Evolutionary conservation across 2,113 vertebrate species (phyloP).

Genomic region (Pelecanus crispus): DNA sequence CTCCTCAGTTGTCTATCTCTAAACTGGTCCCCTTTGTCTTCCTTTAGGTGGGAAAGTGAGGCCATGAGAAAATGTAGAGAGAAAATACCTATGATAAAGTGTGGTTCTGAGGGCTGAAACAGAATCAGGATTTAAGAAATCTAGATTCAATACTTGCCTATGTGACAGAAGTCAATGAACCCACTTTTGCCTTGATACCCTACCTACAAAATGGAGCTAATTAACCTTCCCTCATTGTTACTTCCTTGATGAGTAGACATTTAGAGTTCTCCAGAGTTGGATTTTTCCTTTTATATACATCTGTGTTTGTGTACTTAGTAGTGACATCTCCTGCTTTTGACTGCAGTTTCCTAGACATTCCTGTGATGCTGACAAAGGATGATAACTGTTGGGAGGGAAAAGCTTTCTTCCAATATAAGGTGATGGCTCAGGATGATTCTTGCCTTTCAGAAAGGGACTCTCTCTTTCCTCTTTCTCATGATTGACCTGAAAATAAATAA

Average conservation of each 20-base stretch:
- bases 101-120: neutral
- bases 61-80: neutral
- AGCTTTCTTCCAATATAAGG: neutral
- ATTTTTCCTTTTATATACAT: neutral
- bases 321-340: neutral
- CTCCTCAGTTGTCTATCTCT: neutral
- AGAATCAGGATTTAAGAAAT: neutral
- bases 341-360: neutral
- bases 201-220: neutral
- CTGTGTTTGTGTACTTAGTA: neutral
- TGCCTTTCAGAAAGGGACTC: neutral
- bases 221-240: neutral
- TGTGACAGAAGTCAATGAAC: neutral
- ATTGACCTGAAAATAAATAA: constrained; percentile 52
- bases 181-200: neutral
- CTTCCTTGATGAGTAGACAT: neutral
- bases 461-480: neutral
- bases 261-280: neutral
- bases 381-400: neutral
- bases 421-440: neutral
- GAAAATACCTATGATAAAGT: neutral
- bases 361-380: constrained; percentile 1
- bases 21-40: neutral
- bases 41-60: neutral
- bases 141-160: neutral